phyloP scores from a whole-genome alignment of 2,797 vertebrate genomes.

The Centroberyx gerrardi region DNA sequence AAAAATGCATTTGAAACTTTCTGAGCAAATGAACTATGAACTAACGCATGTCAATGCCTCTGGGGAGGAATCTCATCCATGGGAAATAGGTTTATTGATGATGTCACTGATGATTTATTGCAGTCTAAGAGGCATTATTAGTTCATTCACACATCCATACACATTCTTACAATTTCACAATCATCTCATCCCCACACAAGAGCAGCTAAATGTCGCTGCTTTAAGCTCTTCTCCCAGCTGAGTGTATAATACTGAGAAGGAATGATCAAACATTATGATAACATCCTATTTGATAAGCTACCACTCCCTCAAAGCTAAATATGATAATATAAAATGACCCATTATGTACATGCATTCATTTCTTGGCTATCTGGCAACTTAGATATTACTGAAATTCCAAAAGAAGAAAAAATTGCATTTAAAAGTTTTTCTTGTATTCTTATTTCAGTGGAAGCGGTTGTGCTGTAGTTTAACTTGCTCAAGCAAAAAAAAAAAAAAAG shows the following conservation, averaged over 20 bases:
- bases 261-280: slow-evolving; percentile 66
- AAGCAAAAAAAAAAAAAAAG: slow-evolving; percentile 37
- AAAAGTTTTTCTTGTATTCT: slow-evolving; percentile 12
- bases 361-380: slow-evolving; percentile 51
- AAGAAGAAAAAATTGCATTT: slow-evolving; percentile 8
- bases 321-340: slow-evolving; percentile 32
- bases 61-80: slow-evolving; percentile 49
- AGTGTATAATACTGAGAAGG: slow-evolving; percentile 73
- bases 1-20: slow-evolving; percentile 57
- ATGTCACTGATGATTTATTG: slow-evolving; percentile 24
- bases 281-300: slow-evolving; percentile 74
- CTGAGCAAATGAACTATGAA: slow-evolving; percentile 49
- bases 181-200: slow-evolving; percentile 17
- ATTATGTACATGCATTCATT: slow-evolving; percentile 45
- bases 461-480: slow-evolving; percentile 48
- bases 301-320: slow-evolving; percentile 75
- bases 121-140: slow-evolving; percentile 37
- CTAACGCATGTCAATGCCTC: slow-evolving; percentile 59
- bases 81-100: slow-evolving; percentile 5
- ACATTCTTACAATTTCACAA: slow-evolving; percentile 13
- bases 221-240: slow-evolving; percentile 40
- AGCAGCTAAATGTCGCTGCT: slow-evolving; percentile 36
- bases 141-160: slow-evolving; percentile 42
- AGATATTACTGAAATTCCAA: slow-evolving; percentile 49
- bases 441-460: slow-evolving; percentile 32